phyloP scores from a whole-genome alignment of 2,797 vertebrate species.

The Sebastes reedi region DNA sequence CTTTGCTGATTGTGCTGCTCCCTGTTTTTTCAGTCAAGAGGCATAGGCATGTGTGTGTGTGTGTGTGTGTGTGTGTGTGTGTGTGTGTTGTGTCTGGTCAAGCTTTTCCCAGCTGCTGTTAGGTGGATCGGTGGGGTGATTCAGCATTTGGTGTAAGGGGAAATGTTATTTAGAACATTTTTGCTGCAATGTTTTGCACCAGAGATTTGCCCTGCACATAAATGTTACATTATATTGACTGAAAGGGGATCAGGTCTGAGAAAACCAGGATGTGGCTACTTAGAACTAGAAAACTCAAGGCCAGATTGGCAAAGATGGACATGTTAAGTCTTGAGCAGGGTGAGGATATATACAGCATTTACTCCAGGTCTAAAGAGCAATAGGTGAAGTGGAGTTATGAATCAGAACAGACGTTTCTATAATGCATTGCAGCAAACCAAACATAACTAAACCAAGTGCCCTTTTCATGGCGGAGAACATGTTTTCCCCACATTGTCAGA shows the following conservation, averaged over 20 bases:
- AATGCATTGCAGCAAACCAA: constrained; percentile 25
- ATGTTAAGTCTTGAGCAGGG: background rate
- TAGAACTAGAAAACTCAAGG: background rate
- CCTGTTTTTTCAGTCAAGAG: constrained; percentile 21
- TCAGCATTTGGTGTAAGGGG: constrained; percentile 6
- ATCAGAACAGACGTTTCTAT: constrained; percentile 8
- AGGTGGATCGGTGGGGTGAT: background rate
- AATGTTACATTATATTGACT: background rate
- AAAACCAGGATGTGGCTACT: background rate
- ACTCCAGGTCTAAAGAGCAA: background rate
- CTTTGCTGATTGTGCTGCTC: constrained; percentile 66
- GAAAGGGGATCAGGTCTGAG: background rate
- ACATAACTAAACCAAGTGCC: constrained; percentile 22
- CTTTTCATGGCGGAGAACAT: constrained; percentile 28
- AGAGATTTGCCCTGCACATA: background rate
- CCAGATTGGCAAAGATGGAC: background rate
- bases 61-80: background rate
- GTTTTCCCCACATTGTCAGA: constrained; percentile 13
- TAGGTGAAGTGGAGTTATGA: constrained; percentile 2
- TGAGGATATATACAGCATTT: background rate
- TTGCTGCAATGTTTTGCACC: background rate
- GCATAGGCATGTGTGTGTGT: too few species aligned
- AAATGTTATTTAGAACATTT: constrained; percentile 7
- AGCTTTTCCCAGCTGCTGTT: constrained; percentile 29
- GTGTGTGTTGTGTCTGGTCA: constrained; percentile 24